Evolutionary conservation across 1,140 invertebrate species (phyloP), one percentile per base, ranked within the genome.

Genomic region (Palaemon carinicauda): DNA sequence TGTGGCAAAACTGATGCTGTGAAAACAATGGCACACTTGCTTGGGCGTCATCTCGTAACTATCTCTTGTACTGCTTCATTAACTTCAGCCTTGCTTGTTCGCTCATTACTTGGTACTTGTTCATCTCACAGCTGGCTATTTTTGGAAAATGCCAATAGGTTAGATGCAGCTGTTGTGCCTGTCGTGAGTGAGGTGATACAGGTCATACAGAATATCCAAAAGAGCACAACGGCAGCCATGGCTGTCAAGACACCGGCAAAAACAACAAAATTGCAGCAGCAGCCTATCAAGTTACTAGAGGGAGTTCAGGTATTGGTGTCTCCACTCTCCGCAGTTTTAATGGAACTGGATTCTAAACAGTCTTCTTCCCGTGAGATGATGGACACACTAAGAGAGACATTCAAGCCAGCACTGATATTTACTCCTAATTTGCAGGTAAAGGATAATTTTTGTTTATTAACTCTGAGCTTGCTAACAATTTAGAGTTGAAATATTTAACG

Each of bases 161-260:
- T 86, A 19, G 56, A 88, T 31, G 78, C 74, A 17, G 65, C 74
- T 52, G 83, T 84, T 10, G 50, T 65, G 51, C 81, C 84, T 3
- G 60, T 78, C 54, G 29, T 88, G n/a, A 50, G 79, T 12, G 88
- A 88, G 52, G 86, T 88, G 82, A 41, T 88, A 17, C 69, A 60
- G 29, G 31, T 79, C 24, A 7, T 88, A 24, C 80, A 86, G 74
- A 69, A 29, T 0, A 65, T 50, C 10, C 84, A 86, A 19, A 56
- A 60, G 24, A 24, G 31, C 65, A 51, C 54, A 15, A 24, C 87
- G 77, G 82, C 52, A 31, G 50, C 29, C 50, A 52, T 60, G 21
- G 65, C 21, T 24, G 54, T 82, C 21, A 51, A 27, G 24, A 74
- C 56, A 24, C 60, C 80, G 50, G 65, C 50, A 9, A 50, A 78